Base-by-base conservation (phyloP, 2,888 invertebrate genomes). In the Pachymerium ferrugineum region DNA sequence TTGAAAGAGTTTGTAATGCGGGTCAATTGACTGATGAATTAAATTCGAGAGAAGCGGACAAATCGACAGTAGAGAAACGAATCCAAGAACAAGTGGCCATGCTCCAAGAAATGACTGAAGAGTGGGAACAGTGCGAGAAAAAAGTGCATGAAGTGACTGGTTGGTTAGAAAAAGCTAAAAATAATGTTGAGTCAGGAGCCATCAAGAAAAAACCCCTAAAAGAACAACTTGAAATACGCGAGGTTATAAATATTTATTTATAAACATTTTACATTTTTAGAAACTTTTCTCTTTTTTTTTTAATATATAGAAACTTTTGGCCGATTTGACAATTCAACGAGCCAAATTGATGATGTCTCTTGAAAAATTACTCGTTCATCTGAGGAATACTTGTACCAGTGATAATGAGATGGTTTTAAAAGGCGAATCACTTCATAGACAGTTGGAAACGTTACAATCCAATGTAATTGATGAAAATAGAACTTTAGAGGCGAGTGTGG, bases 51-150 rank as follows among this genome's bases (percentile, higher is more conserved):
- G 95, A 96, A 83, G 90, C 92, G 80, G 89, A 90, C 68, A 93
- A 95, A 81, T 88, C 90, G 76, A 90, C 90, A 80, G 91, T 92
- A 73, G 94, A 94, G 84, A 90, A 89, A 81, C 87, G 88, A 83
- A 88, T 93, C 80, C 87, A 92, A 79, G 92, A 93, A 86, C 90
- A 93, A 86, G 93, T 94, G 85, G 90, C 92, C 68, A 84, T 94
- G 78, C 86, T 96, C 75, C 92, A 93, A 86, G 96, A 96, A 84
- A 89, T 94, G 73, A 90, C 92, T 70, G 94, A 95, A 82, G 95
- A 96, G 85, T 96, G 96, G 93, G 94, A 95, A 82, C 92, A 96
- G 83, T 96, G 94, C 84, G 95, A 96, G 83, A 91, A 89, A 82
- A 96, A 97, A 83, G 88, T 96, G 82, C 92, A 92, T 82, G 95